Conservation (phyloP, 2,797 vertebrate genomes). For the Leucoraja ocellata region DNA sequence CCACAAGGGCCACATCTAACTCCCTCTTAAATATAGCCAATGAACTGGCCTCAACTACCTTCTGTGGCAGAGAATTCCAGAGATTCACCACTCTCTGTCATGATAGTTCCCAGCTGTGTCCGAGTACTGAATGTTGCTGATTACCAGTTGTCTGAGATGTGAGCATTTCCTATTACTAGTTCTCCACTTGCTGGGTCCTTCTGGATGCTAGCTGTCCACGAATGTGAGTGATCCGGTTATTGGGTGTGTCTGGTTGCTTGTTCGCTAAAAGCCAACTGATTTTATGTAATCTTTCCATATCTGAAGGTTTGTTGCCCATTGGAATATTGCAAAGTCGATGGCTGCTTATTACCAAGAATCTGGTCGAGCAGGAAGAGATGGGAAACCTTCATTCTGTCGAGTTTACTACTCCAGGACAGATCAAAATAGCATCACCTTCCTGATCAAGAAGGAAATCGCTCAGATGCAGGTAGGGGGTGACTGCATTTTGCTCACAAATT, state of each 20-base stretch:
- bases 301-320: conserved; percentile 87
- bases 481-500: not conserved
- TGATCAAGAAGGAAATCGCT: conserved; percentile 78
- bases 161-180: not conserved
- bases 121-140: not conserved
- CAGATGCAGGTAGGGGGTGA: conserved; percentile 66
- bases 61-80: too few relatives aligned
- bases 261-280: not conserved
- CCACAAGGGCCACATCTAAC: too few relatives aligned
- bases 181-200: not conserved
- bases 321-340: conserved; percentile 96
- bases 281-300: not conserved
- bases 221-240: too few relatives aligned
- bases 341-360: conserved; percentile 97
- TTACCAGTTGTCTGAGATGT: not conserved
- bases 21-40: too few relatives aligned
- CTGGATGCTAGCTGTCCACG: not conserved
- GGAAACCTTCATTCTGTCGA: conserved; percentile 77
- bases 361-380: conserved; percentile 87
- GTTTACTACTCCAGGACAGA: conserved; percentile 85
- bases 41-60: too few relatives aligned
- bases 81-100: too few relatives aligned
- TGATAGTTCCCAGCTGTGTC: not conserved
- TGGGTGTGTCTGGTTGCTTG: not conserved
- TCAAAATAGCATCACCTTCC: conserved; percentile 77